These are phyloP conservation scores for Xenopus petersii DNA, from an alignment of 2,797 vertebrate species.

Conservation along the genomic window DNA sequence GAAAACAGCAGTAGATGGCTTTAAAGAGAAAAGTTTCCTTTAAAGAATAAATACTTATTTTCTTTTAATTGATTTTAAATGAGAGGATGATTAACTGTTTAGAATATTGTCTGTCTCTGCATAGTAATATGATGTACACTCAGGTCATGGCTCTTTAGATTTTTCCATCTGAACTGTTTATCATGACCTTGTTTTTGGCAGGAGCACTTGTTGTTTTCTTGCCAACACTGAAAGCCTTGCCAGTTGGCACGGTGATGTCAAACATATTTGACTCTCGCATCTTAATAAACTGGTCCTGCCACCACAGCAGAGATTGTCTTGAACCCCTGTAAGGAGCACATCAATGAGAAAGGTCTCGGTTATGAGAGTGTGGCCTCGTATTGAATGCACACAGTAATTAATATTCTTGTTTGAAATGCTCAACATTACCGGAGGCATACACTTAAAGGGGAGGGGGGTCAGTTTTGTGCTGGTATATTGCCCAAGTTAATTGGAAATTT, in stretches of 20 bases:
- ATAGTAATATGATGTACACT: slow-evolving; percentile 54
- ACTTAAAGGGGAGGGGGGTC: not conserved
- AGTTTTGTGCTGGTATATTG: slow-evolving; percentile 56
- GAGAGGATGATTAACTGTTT: slow-evolving; percentile 5
- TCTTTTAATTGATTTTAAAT: too few species aligned
- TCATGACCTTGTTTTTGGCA: slow-evolving; percentile 55
- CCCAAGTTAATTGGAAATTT: slow-evolving; percentile 76
- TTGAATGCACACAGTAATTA: not conserved
- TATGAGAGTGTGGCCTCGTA: not conserved
- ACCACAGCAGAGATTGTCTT: slow-evolving; percentile 34
- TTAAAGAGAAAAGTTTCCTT: too few species aligned
- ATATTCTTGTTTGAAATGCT: slow-evolving; percentile 13
- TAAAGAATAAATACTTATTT: too few species aligned
- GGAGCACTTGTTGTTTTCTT: slow-evolving; percentile 48
- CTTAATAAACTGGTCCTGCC: slow-evolving; percentile 28
- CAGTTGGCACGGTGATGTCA: slow-evolving; percentile 69
- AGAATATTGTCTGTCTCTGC: slow-evolving; percentile 8
- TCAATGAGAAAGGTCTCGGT: not conserved
- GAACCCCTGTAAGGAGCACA: not conserved
- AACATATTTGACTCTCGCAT: slow-evolving; percentile 63
- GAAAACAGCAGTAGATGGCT: too few species aligned
- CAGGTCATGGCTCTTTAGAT: slow-evolving; percentile 53
- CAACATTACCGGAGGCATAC: slow-evolving; percentile 15
- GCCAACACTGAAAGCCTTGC: slow-evolving; percentile 58
- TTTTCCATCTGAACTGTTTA: slow-evolving; percentile 52